phyloP scores from a whole-genome alignment of 2,888 invertebrate species.

The Hyalella azteca region DNA sequence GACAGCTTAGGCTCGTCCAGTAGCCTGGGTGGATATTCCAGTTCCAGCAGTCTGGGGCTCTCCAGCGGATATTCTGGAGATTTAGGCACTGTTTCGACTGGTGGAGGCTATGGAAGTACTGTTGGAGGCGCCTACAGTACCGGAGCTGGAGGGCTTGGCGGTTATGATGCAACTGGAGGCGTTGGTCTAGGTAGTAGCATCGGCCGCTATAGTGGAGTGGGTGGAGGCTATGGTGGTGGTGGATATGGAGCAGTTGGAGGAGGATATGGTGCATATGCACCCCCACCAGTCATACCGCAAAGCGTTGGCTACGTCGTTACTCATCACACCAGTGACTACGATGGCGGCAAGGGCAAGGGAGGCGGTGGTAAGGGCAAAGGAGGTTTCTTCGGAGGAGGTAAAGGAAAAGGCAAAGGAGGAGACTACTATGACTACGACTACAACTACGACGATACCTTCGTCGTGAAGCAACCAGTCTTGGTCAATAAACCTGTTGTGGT shows the following conservation, averaged over 20 bases:
- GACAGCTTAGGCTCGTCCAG: neutral
- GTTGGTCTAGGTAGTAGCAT: neutral
- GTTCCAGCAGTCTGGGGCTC: neutral
- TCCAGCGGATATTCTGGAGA: neutral
- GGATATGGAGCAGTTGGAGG: constrained; percentile 5
- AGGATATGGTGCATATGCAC: constrained; percentile 2
- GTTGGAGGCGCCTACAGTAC: neutral
- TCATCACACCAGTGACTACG: constrained; percentile 24
- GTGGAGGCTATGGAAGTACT: neutral
- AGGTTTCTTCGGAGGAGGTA: neutral
- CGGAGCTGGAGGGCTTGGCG: neutral
- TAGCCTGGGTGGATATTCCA: neutral
- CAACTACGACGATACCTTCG: constrained; percentile 25
- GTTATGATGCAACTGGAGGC: neutral
- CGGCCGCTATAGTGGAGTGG: constrained; percentile 1
- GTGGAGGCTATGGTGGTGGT: constrained; percentile 15
- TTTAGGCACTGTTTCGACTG: neutral
- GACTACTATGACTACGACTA: constrained; percentile 39
- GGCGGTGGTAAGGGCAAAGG: neutral
- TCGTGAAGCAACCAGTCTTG: constrained; percentile 49
- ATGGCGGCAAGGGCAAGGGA: neutral
- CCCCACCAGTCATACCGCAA: neutral
- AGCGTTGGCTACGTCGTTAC: constrained; percentile 23
- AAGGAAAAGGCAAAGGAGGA: constrained; percentile 42
- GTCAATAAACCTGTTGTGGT: constrained; percentile 48